phyloP scores from a whole-genome alignment of 2,113 vertebrate genomes.

The Lamprotornis superbus region DNA sequence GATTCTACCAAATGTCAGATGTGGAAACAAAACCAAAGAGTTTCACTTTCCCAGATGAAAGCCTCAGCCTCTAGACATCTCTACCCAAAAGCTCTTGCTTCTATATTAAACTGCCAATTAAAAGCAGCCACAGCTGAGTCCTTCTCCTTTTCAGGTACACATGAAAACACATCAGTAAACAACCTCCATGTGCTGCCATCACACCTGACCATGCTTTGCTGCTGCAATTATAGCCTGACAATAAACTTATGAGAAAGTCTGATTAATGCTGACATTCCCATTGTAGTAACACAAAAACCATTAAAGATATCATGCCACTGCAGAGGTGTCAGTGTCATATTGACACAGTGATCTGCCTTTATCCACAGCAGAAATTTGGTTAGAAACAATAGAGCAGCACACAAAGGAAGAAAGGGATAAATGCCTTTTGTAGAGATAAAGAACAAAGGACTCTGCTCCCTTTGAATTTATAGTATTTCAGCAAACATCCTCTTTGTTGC shows the following conservation, averaged over 20 bases:
- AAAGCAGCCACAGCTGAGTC: neutral
- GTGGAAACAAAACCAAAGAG: neutral
- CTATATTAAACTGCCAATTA: neutral
- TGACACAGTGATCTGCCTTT: neutral
- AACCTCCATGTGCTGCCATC: neutral
- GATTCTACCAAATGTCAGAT: neutral
- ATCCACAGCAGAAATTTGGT: neutral
- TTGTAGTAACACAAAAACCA: conserved; percentile 15
- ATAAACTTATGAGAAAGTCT: neutral
- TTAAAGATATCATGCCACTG: neutral
- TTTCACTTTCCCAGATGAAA: neutral
- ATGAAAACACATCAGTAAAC: neutral
- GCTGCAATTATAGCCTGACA: neutral
- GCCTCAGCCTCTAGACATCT: neutral
- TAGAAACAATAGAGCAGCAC: neutral
- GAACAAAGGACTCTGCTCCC: neutral
- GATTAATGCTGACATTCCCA: neutral
- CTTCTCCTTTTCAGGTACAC: neutral
- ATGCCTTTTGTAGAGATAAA: neutral
- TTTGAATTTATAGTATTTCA: conserved; percentile 11
- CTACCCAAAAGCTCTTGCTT: neutral
- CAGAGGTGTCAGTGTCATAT: neutral
- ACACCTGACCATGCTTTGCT: neutral
- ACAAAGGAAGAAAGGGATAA: neutral
- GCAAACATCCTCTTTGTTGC: neutral